Conservation (phyloP, 2,888 invertebrate genomes). For the Microctonus hyperodae region DNA sequence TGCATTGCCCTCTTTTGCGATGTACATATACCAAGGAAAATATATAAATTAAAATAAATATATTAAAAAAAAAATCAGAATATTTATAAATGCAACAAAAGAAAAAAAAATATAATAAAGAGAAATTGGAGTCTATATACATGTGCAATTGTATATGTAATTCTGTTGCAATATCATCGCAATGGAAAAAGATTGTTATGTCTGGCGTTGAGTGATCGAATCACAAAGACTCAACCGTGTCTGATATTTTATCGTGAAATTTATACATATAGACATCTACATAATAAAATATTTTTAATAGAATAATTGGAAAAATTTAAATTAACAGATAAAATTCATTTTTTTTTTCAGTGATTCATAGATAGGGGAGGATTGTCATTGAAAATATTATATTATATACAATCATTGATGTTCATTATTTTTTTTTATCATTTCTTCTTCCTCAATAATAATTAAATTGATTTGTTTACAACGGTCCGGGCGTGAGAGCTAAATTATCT, state of each 20-base stretch:
- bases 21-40: neutral
- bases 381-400: neutral
- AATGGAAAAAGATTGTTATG: conserved; percentile 22
- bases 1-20: conserved; percentile 1
- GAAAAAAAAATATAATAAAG: conserved; percentile 4
- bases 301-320: neutral
- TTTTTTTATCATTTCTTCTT: neutral
- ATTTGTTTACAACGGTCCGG: neutral
- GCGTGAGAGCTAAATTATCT: neutral
- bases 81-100: neutral
- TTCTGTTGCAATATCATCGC: neutral
- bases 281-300: neutral
- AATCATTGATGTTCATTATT: neutral
- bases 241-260: conserved; percentile 21
- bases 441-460: neutral
- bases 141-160: neutral
- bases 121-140: conserved; percentile 8
- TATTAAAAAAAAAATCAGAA: neutral
- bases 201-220: conserved; percentile 23
- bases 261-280: neutral
- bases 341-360: neutral
- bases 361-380: neutral
- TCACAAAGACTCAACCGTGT: conserved; percentile 26
- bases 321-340: neutral
- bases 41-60: neutral